Evolutionary conservation across 2,888 invertebrate species (phyloP).

Genomic region (Glaucopsyche alexis): DNA sequence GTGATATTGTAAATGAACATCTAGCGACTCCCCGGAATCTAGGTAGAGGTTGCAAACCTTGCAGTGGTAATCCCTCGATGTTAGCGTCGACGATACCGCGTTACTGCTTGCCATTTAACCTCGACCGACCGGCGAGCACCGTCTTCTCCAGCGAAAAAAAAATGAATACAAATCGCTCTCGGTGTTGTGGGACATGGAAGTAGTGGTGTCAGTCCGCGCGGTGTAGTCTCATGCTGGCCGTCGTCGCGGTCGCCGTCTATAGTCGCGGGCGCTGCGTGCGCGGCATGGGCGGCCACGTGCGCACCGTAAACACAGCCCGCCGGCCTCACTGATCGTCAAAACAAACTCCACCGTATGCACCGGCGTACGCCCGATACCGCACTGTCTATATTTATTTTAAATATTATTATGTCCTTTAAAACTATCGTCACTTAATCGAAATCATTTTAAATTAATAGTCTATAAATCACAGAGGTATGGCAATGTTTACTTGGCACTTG

Average conservation of each 20-base stretch:
- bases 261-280: conserved; percentile 56
- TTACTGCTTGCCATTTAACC: conserved; percentile 79
- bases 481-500: conserved; percentile 63
- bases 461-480: conserved; percentile 58
- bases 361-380: conserved; percentile 31
- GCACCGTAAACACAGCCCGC: conserved; percentile 62
- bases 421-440: conserved; percentile 52
- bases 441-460: conserved; percentile 47
- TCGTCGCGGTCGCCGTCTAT: conserved; percentile 72
- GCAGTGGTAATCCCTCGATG: conserved; percentile 84
- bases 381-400: conserved; percentile 44
- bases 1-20: conserved; percentile 89
- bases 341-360: conserved; percentile 40
- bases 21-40: conserved; percentile 87
- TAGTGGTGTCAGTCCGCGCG: conserved; percentile 65
- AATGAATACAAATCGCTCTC: conserved; percentile 71
- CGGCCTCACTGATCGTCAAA: conserved; percentile 36
- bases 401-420: conserved; percentile 51
- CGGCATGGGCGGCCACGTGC: conserved; percentile 60
- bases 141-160: conserved; percentile 77
- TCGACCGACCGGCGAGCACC: conserved; percentile 70
- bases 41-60: conserved; percentile 87
- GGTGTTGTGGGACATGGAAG: conserved; percentile 70
- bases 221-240: conserved; percentile 67
- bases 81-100: conserved; percentile 76